Conservation (phyloP, 2,888 invertebrate species). For the Caenorhabditis auriculariae region DNA sequence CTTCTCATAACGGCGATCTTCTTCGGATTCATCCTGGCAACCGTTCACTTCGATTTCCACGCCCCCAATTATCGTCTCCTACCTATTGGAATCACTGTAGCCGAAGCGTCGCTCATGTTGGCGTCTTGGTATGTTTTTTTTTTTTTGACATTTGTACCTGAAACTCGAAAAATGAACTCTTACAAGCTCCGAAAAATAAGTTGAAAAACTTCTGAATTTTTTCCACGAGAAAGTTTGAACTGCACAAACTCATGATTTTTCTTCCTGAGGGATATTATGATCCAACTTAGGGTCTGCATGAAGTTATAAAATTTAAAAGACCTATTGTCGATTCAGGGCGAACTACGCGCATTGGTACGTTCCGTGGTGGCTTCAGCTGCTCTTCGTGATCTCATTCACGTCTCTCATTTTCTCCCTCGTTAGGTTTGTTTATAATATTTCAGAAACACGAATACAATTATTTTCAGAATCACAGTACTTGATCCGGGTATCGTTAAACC, state of each 20-base stretch:
- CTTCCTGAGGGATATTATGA: no score
- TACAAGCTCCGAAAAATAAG: conserved; percentile 1
- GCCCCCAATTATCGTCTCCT: conserved; percentile 19
- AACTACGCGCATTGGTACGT: conserved; percentile 41
- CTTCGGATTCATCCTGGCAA: conserved; percentile 14
- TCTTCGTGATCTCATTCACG: conserved; percentile 34
- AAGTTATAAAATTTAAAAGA: not conserved
- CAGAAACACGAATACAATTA: not conserved
- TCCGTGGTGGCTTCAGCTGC: conserved; percentile 49
- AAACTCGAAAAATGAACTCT: not conserved
- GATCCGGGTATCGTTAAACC: conserved; percentile 36
- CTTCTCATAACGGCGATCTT: conserved; percentile 11
- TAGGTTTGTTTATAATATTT: conserved; percentile 6
- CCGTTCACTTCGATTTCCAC: conserved; percentile 28
- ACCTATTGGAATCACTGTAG: conserved; percentile 37
- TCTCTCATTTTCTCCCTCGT: conserved; percentile 20
- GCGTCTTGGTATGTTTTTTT: conserved; percentile 26
- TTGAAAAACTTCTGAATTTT: no score
- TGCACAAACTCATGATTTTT: no score
- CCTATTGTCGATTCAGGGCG: conserved; percentile 28
- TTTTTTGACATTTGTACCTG: not conserved
- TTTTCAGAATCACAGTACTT: conserved; percentile 24
- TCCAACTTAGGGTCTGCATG: not conserved
- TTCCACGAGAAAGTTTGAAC: no score
- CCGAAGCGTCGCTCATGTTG: conserved; percentile 24